Evolutionary conservation across 2,113 vertebrate species (phyloP).

Genomic region (Istiophorus platypterus): DNA sequence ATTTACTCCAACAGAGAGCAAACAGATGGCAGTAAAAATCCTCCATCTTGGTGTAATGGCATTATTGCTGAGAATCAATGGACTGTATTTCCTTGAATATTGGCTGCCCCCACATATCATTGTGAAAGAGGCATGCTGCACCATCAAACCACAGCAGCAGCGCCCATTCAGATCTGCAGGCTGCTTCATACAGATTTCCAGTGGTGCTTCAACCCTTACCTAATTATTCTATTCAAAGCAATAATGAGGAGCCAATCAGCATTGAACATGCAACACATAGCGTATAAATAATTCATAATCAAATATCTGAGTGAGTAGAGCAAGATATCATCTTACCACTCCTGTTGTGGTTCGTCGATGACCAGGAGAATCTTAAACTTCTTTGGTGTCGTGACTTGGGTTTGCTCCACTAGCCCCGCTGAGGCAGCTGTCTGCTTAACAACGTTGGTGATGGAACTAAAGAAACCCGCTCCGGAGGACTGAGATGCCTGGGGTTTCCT

Average conservation of each 20-base stretch:
- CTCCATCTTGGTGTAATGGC: constrained; percentile 33
- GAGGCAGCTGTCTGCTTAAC: constrained; percentile 95
- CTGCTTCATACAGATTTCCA: constrained; percentile 39
- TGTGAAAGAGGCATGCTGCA: constrained; percentile 12
- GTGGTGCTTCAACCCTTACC: constrained; percentile 32
- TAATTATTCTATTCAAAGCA: constrained; percentile 7
- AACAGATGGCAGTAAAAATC: constrained; percentile 21
- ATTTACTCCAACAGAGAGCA: background rate
- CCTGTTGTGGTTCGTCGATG: constrained; percentile 92
- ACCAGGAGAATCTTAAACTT: constrained; percentile 94
- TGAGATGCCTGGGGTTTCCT: constrained; percentile 78
- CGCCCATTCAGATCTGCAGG: constrained; percentile 53
- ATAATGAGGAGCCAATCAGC: background rate
- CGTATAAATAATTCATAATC: background rate
- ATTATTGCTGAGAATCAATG: constrained; percentile 41
- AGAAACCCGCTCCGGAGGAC: constrained; percentile 87
- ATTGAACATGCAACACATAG: background rate
- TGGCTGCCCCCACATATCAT: background rate
- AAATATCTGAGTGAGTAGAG: background rate
- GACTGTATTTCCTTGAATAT: constrained; percentile 10
- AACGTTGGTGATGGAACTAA: constrained; percentile 94
- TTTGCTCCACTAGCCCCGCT: constrained; percentile 88
- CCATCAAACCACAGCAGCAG: constrained; percentile 49
- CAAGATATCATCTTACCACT: constrained; percentile 88
- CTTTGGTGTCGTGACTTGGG: constrained; percentile 83